Evolutionary conservation across 2,797 vertebrate species (phyloP), one percentile per base, ranked within the genome.

Genomic region (Rhyacichthys aspro): DNA sequence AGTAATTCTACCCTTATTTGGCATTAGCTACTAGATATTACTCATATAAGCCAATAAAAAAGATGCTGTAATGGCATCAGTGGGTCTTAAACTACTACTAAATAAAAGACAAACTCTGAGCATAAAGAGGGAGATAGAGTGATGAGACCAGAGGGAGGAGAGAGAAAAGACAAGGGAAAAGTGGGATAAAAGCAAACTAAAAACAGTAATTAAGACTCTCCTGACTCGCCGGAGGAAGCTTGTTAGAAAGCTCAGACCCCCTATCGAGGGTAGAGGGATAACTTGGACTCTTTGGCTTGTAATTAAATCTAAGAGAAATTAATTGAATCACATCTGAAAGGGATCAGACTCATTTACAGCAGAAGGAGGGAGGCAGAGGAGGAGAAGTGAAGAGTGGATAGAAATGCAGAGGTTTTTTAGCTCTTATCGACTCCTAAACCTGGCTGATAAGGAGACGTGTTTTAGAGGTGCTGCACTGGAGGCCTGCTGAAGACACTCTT

Each of bases 231-330:
- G 83, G 90, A 85, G 90, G 86, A 83, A 70, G 89, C 90, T 91
- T 89, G 88, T 92, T 92, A 92, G 86, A 67, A 88, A 86, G 81
- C 50, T 55, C 67, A 80, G 89, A 87, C 89, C 89, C 89, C 90
- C 90, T 88, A 88, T 87, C 52, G 73, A 87, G 89, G 84, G 79
- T 75, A 90, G 84, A 86, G 72, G 85, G 86, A 92, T 90, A 90
- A 90, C 88, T 91, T 87, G 81, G 90, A 92, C 87, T 90, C 89
- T 88, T 88, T 88, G 63, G 76, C 87, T 84, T 89, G 88, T 93
- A 93, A 94, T 93, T 92, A 93, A 92, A 93, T 92, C 90, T 91
- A 91, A 91, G 84, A 88, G 88, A 92, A 92, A 92, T 92, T 92
- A 93, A 93, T 91, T 93, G 88, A 93, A 92, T 92, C 90, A 88